A percentile compares a stretch with the other conserved stretches of the same genome.
Evolutionary conservation across 1,140 invertebrate genomes (phyloP).

Genomic region (Ostrea edulis): DNA sequence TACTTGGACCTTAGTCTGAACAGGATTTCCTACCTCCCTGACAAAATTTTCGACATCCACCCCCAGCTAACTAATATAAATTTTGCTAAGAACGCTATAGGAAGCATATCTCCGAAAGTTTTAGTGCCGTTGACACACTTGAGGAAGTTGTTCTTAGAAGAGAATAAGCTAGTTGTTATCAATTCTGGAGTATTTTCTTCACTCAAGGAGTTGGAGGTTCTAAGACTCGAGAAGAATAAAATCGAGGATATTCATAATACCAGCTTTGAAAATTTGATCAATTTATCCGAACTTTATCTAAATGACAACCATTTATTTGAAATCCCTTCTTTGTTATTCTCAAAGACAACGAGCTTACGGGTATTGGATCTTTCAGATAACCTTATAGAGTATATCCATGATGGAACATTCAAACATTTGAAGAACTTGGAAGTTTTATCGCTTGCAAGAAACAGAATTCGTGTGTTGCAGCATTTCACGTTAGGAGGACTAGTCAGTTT

Average conservation of each 20-base stretch:
- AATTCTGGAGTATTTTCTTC: constrained; percentile 44
- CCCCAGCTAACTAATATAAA: constrained; percentile 60
- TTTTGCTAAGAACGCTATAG: constrained; percentile 55
- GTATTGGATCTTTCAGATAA: constrained; percentile 61
- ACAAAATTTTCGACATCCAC: constrained; percentile 43
- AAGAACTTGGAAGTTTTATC: constrained; percentile 39
- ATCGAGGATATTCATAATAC: constrained; percentile 47
- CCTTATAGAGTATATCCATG: constrained; percentile 42
- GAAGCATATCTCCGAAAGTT: constrained; percentile 10
- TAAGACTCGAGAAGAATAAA: constrained; percentile 55
- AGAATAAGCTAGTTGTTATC: constrained; percentile 51
- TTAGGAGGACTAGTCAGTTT: constrained; percentile 54
- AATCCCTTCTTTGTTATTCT: constrained; percentile 46
- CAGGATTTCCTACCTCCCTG: constrained; percentile 34
- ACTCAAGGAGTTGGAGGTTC: constrained; percentile 50
- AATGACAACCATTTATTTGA: constrained; percentile 52
- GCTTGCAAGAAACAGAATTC: constrained; percentile 52
- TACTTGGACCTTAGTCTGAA: constrained; percentile 64
- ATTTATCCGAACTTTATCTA: constrained; percentile 56
- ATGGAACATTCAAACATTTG: constrained; percentile 52
- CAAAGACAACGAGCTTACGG: constrained; percentile 38
- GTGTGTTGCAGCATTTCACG: constrained; percentile 46
- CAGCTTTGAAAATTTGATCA: constrained; percentile 51
- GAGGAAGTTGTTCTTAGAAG: constrained; percentile 50
- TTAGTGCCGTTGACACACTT: constrained; percentile 52